These are phyloP conservation scores for Carpatolechia fugitivella DNA, from an alignment of 2,888 invertebrate species.

Conservation along the genomic window DNA sequence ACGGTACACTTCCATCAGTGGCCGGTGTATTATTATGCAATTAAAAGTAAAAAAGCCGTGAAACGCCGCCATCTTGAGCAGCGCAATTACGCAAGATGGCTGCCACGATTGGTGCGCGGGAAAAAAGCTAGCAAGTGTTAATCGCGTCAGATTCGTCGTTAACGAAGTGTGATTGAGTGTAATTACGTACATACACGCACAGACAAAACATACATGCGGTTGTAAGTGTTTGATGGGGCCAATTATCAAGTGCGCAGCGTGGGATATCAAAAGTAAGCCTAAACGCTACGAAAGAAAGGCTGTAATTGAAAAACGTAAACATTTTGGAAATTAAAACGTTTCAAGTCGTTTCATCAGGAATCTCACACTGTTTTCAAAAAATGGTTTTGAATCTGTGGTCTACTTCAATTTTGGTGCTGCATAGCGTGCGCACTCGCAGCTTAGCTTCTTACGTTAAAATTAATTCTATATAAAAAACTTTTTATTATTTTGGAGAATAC, in stretches of 20 bases:
- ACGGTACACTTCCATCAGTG: slow-evolving; percentile 5
- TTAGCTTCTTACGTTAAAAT: no score
- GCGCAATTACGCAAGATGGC: slow-evolving; percentile 67
- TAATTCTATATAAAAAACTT: no score
- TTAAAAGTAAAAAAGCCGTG: slow-evolving; percentile 41
- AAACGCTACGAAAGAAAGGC: neutral
- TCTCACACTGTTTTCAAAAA: no score
- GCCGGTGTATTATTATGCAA: slow-evolving; percentile 8
- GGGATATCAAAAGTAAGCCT: slow-evolving; percentile 23
- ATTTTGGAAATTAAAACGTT: neutral
- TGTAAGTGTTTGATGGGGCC: slow-evolving; percentile 14
- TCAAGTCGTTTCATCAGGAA: no score
- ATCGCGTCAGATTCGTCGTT: slow-evolving; percentile 65
- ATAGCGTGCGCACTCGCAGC: no score
- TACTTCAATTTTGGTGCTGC: no score
- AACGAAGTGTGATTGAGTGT: slow-evolving; percentile 63
- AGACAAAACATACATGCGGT: neutral
- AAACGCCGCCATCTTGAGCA: slow-evolving; percentile 53
- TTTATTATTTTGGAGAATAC: no score
- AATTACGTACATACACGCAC: slow-evolving; percentile 43
- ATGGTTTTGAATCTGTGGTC: no score
- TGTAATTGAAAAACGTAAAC: neutral
- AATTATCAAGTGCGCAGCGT: slow-evolving; percentile 27
- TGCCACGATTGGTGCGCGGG: slow-evolving; percentile 53
- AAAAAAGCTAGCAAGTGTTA: slow-evolving; percentile 62